Percentiles rank a stretch among this genome's conserved stretches.
These are phyloP conservation scores for Gnathonemus longibarbis DNA, from an alignment of 2,113 vertebrate genomes.

Conservation along the genomic window DNA sequence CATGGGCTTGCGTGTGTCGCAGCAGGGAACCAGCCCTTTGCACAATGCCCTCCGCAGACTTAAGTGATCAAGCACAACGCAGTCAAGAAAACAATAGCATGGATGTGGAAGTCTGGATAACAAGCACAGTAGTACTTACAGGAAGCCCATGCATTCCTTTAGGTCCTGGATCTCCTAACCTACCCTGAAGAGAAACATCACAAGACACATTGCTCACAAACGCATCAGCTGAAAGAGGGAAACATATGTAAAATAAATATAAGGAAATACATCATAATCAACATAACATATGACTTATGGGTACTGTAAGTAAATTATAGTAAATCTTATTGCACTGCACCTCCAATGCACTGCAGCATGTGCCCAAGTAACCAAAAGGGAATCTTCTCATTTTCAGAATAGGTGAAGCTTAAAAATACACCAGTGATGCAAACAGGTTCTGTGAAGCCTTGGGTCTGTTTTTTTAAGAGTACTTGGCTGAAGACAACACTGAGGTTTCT, in stretches of 20 bases:
- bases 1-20: background rate
- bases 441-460: background rate
- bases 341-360: background rate
- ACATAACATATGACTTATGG: background rate
- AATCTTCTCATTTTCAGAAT: background rate
- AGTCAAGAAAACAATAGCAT: background rate
- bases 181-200: constrained; percentile 57
- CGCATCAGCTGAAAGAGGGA: background rate
- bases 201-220: background rate
- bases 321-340: background rate
- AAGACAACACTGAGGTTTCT: constrained; percentile 7
- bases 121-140: constrained; percentile 54
- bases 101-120: background rate
- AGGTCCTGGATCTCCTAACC: constrained; percentile 62
- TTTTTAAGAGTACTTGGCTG: background rate
- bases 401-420: background rate
- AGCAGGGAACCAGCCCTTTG: background rate
- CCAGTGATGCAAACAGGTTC: background rate
- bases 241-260: background rate
- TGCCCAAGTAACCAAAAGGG: background rate
- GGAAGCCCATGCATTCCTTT: constrained; percentile 62
- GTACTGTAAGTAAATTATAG: background rate
- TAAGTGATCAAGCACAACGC: background rate
- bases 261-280: background rate
- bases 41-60: background rate